Conservation (phyloP, 2,888 invertebrate species). For the Hirtodrosophila trivittata region DNA sequence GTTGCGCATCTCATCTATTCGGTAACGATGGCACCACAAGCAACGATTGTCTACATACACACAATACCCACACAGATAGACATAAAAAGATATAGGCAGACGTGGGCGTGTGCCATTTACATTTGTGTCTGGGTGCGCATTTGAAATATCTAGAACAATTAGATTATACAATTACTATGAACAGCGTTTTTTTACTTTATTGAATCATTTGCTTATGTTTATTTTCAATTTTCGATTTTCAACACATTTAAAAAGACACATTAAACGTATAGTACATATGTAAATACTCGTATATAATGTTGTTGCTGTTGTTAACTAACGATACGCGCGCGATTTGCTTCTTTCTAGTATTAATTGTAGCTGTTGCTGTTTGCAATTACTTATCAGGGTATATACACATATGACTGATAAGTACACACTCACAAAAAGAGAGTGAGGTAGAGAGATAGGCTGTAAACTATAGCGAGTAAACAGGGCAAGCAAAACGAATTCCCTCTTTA, state of each 20-base stretch:
- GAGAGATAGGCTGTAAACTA: slow-evolving; percentile 1
- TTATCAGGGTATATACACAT: slow-evolving; percentile 35
- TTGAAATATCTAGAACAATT: slow-evolving; percentile 68
- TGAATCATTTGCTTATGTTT: slow-evolving; percentile 16
- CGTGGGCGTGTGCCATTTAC: slow-evolving; percentile 40
- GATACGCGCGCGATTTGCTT: slow-evolving; percentile 32
- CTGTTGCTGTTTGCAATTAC: slow-evolving; percentile 45
- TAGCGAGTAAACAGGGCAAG: slow-evolving; percentile 18
- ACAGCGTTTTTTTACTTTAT: slow-evolving; percentile 24
- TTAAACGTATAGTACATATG: too few species aligned
- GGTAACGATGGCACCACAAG: slow-evolving; percentile 66
- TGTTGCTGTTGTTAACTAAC: slow-evolving; percentile 22
- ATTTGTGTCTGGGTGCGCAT: slow-evolving; percentile 48
- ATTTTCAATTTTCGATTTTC: too few species aligned
- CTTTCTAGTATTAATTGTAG: slow-evolving; percentile 12
- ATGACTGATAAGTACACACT: slow-evolving; percentile 33
- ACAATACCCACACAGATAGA: not conserved
- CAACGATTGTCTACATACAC: slow-evolving; percentile 35
- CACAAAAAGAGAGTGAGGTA: not conserved
- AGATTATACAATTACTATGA: slow-evolving; percentile 67
- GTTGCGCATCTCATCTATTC: slow-evolving; percentile 67
- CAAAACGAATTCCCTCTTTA: slow-evolving; percentile 29
- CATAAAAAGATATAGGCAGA: not conserved
- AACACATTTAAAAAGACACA: too few species aligned
- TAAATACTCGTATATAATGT: too few species aligned